phyloP scores from a whole-genome alignment of 2,888 invertebrate species.

The Ichneumoninae sp. region DNA sequence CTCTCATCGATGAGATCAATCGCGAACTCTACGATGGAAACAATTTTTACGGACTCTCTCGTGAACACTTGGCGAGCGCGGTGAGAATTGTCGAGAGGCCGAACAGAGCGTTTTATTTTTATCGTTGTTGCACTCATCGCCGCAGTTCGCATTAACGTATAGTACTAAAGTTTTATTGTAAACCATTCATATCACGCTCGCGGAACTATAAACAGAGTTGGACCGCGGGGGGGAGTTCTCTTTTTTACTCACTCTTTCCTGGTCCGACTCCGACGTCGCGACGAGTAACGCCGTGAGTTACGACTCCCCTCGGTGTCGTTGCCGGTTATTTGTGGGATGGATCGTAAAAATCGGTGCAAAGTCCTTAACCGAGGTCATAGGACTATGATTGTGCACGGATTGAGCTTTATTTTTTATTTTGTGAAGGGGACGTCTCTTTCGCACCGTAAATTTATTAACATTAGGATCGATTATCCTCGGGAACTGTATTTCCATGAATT shows the following conservation, averaged over 20 bases:
- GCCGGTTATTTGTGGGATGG: conserved; percentile 27
- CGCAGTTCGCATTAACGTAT: conserved; percentile 41
- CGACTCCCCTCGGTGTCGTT: conserved; percentile 12
- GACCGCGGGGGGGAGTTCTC: not conserved
- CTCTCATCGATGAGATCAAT: not conserved
- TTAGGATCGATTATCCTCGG: not conserved
- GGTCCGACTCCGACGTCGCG: not conserved
- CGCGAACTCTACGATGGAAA: not conserved
- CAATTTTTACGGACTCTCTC: not conserved
- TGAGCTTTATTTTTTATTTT: not conserved
- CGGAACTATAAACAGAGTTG: conserved; percentile 37
- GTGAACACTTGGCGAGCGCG: not conserved
- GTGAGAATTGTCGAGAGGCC: not conserved
- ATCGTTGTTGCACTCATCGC: conserved; percentile 25
- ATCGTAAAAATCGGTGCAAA: conserved; percentile 34
- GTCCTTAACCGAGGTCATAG: conserved; percentile 4
- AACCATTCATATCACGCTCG: conserved; percentile 45
- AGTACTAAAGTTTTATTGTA: conserved; percentile 53
- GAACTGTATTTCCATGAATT: not conserved
- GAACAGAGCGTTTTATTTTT: conserved; percentile 18
- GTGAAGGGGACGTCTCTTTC: not conserved
- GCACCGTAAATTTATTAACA: not conserved
- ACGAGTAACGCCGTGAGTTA: conserved; percentile 17
- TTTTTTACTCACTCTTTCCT: conserved; percentile 16
- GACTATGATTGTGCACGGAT: not conserved